These are phyloP conservation scores for Aphis gossypii DNA, from an alignment of 1,140 invertebrate species.

Conservation along the genomic window DNA sequence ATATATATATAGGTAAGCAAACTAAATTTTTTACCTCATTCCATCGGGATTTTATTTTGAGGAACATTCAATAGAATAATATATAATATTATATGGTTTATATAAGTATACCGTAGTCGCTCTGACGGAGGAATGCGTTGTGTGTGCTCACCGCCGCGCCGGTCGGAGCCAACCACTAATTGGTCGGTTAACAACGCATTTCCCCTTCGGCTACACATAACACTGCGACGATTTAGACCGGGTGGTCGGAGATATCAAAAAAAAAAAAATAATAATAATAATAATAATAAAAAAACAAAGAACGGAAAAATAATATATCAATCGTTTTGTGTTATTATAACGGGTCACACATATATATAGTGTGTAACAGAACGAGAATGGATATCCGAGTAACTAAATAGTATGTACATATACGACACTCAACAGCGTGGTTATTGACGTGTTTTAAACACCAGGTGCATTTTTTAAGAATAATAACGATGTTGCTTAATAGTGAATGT, in stretches of 20 bases:
- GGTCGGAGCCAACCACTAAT: constrained; percentile 25
- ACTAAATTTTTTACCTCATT: not conserved
- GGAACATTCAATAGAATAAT: not conserved
- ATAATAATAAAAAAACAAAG: not conserved
- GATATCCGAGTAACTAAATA: not conserved
- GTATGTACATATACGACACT: not conserved
- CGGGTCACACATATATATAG: not conserved
- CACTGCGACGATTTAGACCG: not conserved
- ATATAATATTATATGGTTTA: not conserved
- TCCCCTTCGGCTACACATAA: constrained; percentile 9
- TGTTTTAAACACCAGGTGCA: not conserved
- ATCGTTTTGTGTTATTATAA: not conserved
- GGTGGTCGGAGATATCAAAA: constrained; percentile 1
- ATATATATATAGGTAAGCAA: not conserved
- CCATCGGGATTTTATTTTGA: not conserved
- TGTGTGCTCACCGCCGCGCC: not conserved
- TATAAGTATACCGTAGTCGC: not conserved
- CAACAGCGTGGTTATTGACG: not conserved
- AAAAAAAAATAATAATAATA: not conserved
- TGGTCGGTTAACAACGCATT: constrained; percentile 25
- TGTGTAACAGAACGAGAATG: not conserved
- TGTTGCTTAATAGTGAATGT: not conserved
- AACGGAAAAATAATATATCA: not conserved
- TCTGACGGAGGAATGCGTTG: constrained; percentile 30
- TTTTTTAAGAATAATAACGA: not conserved